Evolutionary conservation across 2,797 vertebrate species (phyloP), one percentile per base, ranked within the genome.

Genomic region (Melanotaenia nigrans): DNA sequence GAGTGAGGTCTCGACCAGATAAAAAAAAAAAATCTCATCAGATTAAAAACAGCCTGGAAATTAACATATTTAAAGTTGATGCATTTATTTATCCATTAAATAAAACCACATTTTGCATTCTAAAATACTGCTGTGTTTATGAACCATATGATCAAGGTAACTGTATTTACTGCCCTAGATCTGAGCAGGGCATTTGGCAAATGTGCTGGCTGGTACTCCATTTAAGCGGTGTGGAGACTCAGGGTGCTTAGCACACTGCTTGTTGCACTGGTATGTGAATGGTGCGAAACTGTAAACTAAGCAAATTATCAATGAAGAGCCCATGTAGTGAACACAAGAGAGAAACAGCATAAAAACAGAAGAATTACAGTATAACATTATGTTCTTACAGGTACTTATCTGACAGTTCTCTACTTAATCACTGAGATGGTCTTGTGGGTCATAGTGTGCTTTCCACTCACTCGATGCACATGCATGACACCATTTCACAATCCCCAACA

Each of bases 371-470:
- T 16, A 54, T 56, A 61, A 70, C 2, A 59, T 60, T 20, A 58
- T 58, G 45, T 65, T 53, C 16, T 32, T 36, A 78, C 35, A 65
- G 69, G 58, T 82, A 79, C 57, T 24, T 65, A 5, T 42, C 28
- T 2, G 2, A 65, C 53, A 58, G 77, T 58, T 1, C 3, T 9
- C 30, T 57, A 12, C 78, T 18, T 3, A n/a, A 60, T 58, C 20
- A 66, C 12, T 49, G 11, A 22, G 20, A 58, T 64, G 35, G 61
- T 75, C 79, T 77, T 59, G 58, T 75, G 63, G 54, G 36, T 64
- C 13, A 4, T 60, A 51, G 65, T 77, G 16, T 69, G 45, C 76
- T 79, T 82, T 74, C 51, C 61, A 12, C n/a, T 38, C 45, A 64
- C 25, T 11, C 14, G 38, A n/a, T 56, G 42, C 22, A 25, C 12